Base-by-base conservation (phyloP, 2,888 invertebrate genomes). In the Melanotus villosus region DNA sequence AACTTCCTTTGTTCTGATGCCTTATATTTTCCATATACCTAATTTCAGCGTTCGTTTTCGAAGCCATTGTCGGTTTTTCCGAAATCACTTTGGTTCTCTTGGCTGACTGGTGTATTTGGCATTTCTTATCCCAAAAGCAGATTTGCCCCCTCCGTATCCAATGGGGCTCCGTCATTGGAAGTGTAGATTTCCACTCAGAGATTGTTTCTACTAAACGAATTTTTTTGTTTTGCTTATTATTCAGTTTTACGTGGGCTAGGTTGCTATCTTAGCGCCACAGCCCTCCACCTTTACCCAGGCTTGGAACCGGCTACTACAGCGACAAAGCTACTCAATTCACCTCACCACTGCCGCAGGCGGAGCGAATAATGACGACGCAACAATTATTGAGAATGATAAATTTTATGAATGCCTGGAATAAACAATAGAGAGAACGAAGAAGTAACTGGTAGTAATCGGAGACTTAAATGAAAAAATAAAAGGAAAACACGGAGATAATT, bases 1-100 rank as follows among this genome's bases (percentile, higher is more conserved):
- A n/a, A 34, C 34, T 38, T 38, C 38, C 5, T 14, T 38, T 1
- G 12, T 38, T 38, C 38, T 9, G 1, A 47, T 18, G 7, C 47
- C 21, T 47, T 47, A 5, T 47, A 47, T 47, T 5, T 47, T 47
- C 47, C 47, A 47, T 21, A 21, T 21, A 21, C 47, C 47, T 47
- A 47, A 47, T 7, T 47, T 19, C 47, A 47, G 18, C 2, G 47
- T 21, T 21, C 47, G n/a, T 18, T 23, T 47, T 47, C 10, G 18
- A 21, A 21, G 47, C 21, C 21, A 21, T 43, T n/a, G 14, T 43
- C 43, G 2, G 43, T 16, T 43, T 43, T 12, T 2, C 14, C 38
- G 3, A n/a, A 18, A 47, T 21, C 47, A 19, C 19, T 19, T 47
- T 47, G 43, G 16, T 16, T 43, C 14, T 47, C 23, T 47, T 47